Evolutionary conservation across 1,140 invertebrate species (phyloP), one percentile per base, ranked within the genome.

Genomic region (Macrotrachela quadricornifera): DNA sequence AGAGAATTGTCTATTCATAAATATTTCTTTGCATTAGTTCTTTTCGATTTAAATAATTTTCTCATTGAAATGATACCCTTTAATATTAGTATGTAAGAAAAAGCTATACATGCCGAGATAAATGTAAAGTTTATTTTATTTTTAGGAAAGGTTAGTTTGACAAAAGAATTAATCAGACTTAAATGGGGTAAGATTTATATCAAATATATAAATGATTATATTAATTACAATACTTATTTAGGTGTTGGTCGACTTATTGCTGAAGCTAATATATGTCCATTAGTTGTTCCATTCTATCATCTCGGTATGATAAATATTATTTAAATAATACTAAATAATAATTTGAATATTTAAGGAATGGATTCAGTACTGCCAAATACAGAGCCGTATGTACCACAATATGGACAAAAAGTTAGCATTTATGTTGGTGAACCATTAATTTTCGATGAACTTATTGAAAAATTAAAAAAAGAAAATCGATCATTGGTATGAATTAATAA

Each of bases 281-380:
- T 54, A 38, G 53, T 54, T 43, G 21, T 54, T 38, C 53, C 53
- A 12, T 49, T 54, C 18, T 54, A 54, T 50, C 53, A 54, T 49
- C 30, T 38, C 16, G 53, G 47, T 54, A 44, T 12, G 21, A 30
- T 30, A 8, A 30, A 30, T 30, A 30, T 30, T 30, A 4, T 4
- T 12, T 18, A 40, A 36, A 37, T 17, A 16, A 40, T 14, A 14
- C 18, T 36, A n/a, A 17, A n/a, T 16, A 51, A 51, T 39, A 2
- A 21, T 52, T 44, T 46, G 39, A 45, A 13, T 17, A 40, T 11
- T 36, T n/a, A n/a, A 53, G 51, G 51, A 1, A 15, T 53, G 10
- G 53, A 54, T 50, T 37, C 42, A 15, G 46, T 54, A 0, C 46
- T 54, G 12, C 53, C 53, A 16, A 54, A 54, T 15, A 18, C 18